Conservation (phyloP, 1,140 invertebrate genomes). For the Solenopsis fugax region DNA sequence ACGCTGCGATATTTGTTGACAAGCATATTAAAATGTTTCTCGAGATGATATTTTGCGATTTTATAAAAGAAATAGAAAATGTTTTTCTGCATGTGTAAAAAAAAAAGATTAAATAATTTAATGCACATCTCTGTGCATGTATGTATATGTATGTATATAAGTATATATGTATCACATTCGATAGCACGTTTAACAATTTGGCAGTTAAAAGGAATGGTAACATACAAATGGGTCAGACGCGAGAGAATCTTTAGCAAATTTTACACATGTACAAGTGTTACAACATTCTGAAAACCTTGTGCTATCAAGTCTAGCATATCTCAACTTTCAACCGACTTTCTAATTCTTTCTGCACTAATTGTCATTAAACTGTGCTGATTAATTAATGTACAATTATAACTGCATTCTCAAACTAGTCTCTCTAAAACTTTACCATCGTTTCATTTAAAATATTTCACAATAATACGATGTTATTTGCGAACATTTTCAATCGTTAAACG, state of each 20-base stretch:
- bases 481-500: neutral
- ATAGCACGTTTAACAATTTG: conserved; percentile 48
- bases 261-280: neutral
- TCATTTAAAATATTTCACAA: neutral
- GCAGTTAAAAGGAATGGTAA: conserved; percentile 76
- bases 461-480: neutral
- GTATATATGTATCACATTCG: neutral
- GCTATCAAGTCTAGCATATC: neutral
- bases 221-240: conserved; percentile 25
- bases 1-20: neutral
- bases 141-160: neutral
- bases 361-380: neutral
- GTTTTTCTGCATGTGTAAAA: neutral
- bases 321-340: conserved; percentile 3
- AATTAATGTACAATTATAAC: conserved; percentile 3
- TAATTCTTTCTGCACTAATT: neutral
- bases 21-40: conserved; percentile 20
- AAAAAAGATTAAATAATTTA: conserved; percentile 29
- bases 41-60: neutral
- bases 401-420: neutral
- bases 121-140: neutral
- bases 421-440: neutral
- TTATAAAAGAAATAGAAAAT: conserved; percentile 26
- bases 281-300: neutral
- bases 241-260: conserved; percentile 3